Percentiles rank a stretch among this genome's conserved stretches.
Evolutionary conservation across 1,140 invertebrate genomes (phyloP).

Genomic region (Heliconius himera): DNA sequence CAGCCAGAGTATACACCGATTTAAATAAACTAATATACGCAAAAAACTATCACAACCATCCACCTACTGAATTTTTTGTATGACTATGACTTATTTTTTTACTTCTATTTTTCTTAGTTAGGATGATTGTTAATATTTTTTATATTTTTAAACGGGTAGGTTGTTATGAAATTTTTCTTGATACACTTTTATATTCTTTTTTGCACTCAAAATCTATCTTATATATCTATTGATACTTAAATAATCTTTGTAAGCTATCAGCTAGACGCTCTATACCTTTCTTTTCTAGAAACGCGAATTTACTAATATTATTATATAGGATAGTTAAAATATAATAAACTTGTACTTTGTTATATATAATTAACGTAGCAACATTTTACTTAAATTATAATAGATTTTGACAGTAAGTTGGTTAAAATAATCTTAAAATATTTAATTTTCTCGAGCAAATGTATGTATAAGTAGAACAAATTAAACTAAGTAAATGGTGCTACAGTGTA

Average conservation of each 20-base stretch:
- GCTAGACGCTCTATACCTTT: too few relatives aligned
- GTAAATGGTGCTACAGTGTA: conserved; percentile 20
- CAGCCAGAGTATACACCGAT: conserved; percentile 65
- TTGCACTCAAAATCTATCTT: too few relatives aligned
- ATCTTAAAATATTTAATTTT: not conserved
- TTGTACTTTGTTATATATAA: too few relatives aligned
- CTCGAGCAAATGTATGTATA: not conserved
- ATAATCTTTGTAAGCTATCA: too few relatives aligned
- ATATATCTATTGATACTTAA: too few relatives aligned
- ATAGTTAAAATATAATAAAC: too few relatives aligned
- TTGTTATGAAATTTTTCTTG: not conserved
- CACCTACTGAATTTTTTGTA: conserved; percentile 74
- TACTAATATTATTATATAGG: too few relatives aligned
- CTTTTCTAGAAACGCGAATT: too few relatives aligned
- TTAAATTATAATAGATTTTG: not conserved
- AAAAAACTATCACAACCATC: conserved; percentile 68
- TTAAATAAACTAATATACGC: conserved; percentile 56
- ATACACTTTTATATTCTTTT: not conserved
- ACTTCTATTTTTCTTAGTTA: not conserved
- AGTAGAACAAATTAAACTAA: conserved; percentile 5
- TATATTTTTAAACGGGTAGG: not conserved
- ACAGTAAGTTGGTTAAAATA: too few relatives aligned
- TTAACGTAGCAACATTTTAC: too few relatives aligned
- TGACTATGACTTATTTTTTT: conserved; percentile 42
- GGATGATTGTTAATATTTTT: not conserved